phyloP scores from a whole-genome alignment of 2,113 vertebrate species.

The Hippocampus zosterae region DNA sequence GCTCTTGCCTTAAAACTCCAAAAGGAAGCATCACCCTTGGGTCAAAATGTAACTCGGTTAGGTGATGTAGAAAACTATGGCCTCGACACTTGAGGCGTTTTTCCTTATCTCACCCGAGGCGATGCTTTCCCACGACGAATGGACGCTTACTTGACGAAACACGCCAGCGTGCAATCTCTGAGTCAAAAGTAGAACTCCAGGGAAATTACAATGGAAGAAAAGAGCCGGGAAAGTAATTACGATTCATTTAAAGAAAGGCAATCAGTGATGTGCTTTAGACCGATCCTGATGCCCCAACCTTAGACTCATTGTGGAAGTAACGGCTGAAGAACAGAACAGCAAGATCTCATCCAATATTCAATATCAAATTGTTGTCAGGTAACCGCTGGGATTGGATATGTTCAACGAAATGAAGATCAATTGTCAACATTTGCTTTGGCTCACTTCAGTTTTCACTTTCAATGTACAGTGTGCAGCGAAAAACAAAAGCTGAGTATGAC shows the following conservation, averaged over 20 bases:
- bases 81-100: slow-evolving; percentile 7
- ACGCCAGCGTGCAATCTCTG: slow-evolving; percentile 1
- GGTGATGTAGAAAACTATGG: slow-evolving; percentile 13
- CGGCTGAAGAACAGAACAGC: slow-evolving; percentile 18
- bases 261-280: slow-evolving; percentile 42
- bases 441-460: no score
- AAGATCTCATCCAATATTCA: neutral
- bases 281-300: slow-evolving; percentile 29
- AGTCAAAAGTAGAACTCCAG: slow-evolving; percentile 30
- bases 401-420: no score
- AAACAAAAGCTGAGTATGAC: neutral
- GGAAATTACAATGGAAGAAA: slow-evolving; percentile 43
- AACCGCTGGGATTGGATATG: no score
- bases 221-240: slow-evolving; percentile 27
- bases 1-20: slow-evolving; percentile 17
- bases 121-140: neutral
- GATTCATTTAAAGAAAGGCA: slow-evolving; percentile 45
- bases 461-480: no score
- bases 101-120: neutral
- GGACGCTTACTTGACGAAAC: neutral
- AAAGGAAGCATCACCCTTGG: slow-evolving; percentile 16
- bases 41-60: slow-evolving; percentile 20
- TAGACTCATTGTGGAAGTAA: slow-evolving; percentile 41
- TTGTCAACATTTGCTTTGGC: no score
- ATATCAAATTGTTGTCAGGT: no score